Evolutionary conservation across 2,113 vertebrate genomes (phyloP), one percentile per base, ranked within the genome.

Genomic region (Archilochus colubris): DNA sequence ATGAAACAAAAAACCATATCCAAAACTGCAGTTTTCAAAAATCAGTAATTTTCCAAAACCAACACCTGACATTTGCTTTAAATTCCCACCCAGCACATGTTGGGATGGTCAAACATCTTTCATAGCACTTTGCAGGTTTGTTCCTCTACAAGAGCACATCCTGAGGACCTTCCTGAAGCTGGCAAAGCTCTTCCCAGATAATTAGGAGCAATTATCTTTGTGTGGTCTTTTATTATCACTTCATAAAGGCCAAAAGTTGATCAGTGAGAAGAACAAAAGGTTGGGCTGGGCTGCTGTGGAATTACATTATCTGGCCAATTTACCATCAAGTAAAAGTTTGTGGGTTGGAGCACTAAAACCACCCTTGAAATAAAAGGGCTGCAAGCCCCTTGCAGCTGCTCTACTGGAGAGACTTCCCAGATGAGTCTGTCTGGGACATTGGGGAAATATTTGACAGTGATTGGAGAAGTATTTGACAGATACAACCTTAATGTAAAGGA

Each of bases 171-270:
- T 82, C 58, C 58, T 5, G 24, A 38, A 75, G 66, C 57, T 86
- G 59, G 36, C 51, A 90, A 74, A 80, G 31, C 64, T 89, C 48
- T 50, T 86, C 73, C 72, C 48, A 31, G 48, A 67, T 61, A 67
- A 78, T 87, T 40, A 69, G 0, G 31, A 93, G 72, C n/a, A 40
- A 4, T 72, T 83, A 83, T 77, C 92, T 92, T 69, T 86, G 86
- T 88, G 94, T 96, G 93, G 72, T 94, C 95, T 88, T 82, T 64
- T 77, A 88, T 90, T 86, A 90, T 83, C 76, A 50, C 18, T 75
- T 77, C 0, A 0, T 44, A 94, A 92, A 95, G 61, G 48, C 43
- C 86, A 91, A 24, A 3, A 63, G 54, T 24, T 33, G 30, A 82
- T 75, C 50, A 64, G 53, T 4, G 51, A 78, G 36, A 24, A 25